phyloP scores from a whole-genome alignment of 1,140 invertebrate genomes.

The Drosophila neocordata region DNA sequence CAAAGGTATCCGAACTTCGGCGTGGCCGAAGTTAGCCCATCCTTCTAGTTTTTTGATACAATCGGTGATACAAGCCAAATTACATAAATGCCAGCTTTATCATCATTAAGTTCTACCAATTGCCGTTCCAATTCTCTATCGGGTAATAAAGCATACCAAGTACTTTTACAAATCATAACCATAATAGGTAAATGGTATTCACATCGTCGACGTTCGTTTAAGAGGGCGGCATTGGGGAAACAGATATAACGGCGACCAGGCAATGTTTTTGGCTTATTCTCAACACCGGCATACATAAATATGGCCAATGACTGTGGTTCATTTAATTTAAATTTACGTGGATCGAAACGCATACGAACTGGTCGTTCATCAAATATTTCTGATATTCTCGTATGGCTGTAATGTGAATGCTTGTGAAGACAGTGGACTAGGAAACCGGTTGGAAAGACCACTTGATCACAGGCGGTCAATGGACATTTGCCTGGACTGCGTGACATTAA shows the following conservation, averaged over 20 bases:
- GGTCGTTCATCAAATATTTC: conserved; percentile 28
- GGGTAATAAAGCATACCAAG: conserved; percentile 37
- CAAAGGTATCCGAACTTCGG: too few relatives aligned
- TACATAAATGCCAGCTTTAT: conserved; percentile 31
- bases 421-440: conserved; percentile 35
- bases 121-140: conserved; percentile 35
- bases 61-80: conserved; percentile 43
- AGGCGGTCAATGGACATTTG: conserved; percentile 34
- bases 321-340: not conserved
- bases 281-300: conserved; percentile 37
- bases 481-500: conserved; percentile 28
- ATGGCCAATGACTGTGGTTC: conserved; percentile 26
- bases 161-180: conserved; percentile 39
- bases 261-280: not conserved
- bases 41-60: conserved; percentile 3
- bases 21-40: too few relatives aligned
- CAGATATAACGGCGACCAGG: conserved; percentile 24
- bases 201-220: not conserved
- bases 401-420: conserved; percentile 21
- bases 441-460: conserved; percentile 38
- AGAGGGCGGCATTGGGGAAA: conserved; percentile 24
- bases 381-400: not conserved
- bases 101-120: not conserved
- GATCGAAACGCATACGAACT: conserved; percentile 19
- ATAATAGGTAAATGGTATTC: conserved; percentile 38